Evolutionary conservation across 1,140 invertebrate species (phyloP), one percentile per base, ranked within the genome.

Genomic region (Ptiloglossa arizonensis): DNA sequence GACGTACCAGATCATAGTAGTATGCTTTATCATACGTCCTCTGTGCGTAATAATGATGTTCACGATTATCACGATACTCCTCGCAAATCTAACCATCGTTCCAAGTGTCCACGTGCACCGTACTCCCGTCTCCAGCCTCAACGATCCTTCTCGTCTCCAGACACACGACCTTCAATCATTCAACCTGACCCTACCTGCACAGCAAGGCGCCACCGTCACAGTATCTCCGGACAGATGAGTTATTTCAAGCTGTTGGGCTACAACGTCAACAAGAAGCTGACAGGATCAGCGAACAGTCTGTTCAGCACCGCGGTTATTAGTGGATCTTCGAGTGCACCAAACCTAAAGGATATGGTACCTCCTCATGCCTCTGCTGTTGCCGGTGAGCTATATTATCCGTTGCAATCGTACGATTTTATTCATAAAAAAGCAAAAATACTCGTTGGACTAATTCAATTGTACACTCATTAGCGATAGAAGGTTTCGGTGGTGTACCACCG

Each of bases 221-320:
- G 96, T 95, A 96, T 97, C 94, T 96, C 96, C 93, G 96, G 96
- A 93, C 97, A 97, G 95, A 96, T 97, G 95, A 97, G 95, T 94
- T 97, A 97, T 94, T 96, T 97, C 94, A 96, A 97, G 94, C 95
- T 96, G 94, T 94, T 96, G 94, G 95, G 96, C 88, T 95, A 96
- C 91, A 94, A 93, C 83, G 91, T 93, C 86, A 93, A 92, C 87
- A 96, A 95, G 93, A 96, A 96, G 92, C 93, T 96, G 87, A 93
- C 94, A 59, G 95, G 95, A 72, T 96, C 96, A 71, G 94, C 96
- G 8, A 96, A 95, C 89, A 96, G 96, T 83, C 94, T 98, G 70
- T 98, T 98, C 94, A 97, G 96, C 88, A 98, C 97, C 41, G 97
- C 97, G 44, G 97, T 98, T 85, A 98, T 98, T 90, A 97, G 96